These are phyloP conservation scores for Cecidostiba fungosa DNA, from an alignment of 2,888 invertebrate species.

Conservation along the genomic window DNA sequence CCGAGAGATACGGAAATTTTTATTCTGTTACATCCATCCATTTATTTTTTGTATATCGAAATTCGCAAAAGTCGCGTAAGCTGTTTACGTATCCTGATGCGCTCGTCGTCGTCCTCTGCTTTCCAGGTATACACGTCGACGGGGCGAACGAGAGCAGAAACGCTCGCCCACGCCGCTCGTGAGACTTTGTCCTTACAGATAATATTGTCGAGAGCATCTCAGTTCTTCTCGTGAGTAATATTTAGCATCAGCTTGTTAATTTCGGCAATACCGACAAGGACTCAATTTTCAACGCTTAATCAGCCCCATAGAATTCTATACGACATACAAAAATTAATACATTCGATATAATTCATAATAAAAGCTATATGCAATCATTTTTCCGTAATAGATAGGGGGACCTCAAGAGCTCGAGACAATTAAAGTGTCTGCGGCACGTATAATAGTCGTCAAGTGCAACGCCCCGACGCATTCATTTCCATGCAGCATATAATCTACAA, in stretches of 20 bases:
- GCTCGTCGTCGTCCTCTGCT: not conserved
- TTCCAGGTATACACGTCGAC: constrained; percentile 66
- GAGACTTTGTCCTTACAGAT: constrained; percentile 65
- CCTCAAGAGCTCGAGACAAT: not conserved
- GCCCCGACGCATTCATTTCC: constrained; percentile 1
- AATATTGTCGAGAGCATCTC: not conserved
- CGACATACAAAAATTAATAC: too few species aligned
- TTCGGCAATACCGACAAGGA: too few species aligned
- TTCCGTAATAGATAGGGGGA: too few species aligned
- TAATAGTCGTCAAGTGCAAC: constrained; percentile 41
- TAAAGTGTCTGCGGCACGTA: not conserved
- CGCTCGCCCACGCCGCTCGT: constrained; percentile 74
- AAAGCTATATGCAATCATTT: too few species aligned
- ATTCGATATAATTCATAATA: too few species aligned
- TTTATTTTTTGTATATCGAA: constrained; percentile 32
- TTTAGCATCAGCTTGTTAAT: too few species aligned
- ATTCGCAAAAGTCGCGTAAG: constrained; percentile 55
- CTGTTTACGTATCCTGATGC: constrained; percentile 40
- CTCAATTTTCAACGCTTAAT: too few species aligned
- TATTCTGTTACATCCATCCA: not conserved
- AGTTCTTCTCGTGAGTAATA: too few species aligned
- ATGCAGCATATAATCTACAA: constrained; percentile 31
- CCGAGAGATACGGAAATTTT: constrained; percentile 25
- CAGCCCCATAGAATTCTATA: too few species aligned
- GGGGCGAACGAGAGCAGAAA: too few species aligned